Evolutionary conservation across 2,888 invertebrate genomes (phyloP), one percentile per base, ranked within the genome.

Genomic region (Lottia scabra): DNA sequence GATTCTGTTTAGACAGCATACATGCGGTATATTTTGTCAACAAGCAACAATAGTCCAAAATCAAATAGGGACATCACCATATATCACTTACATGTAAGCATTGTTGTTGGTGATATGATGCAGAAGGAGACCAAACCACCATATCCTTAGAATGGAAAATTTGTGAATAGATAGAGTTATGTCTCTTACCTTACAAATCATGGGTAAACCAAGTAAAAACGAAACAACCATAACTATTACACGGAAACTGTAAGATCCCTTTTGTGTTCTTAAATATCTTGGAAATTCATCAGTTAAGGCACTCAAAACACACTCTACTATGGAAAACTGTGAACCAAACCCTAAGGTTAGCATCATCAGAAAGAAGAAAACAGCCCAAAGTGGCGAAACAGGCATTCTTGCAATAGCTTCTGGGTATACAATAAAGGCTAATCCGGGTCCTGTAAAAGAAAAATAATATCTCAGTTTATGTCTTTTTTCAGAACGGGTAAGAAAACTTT

Each of bases 351-450:
- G 80, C 88, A 89, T 89, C 89, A 89, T 89, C 45, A 89, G 77
- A 77, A 89, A 89, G 81, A 89, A 89, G 72, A 89, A 83, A n/a
- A 88, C 81, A 2, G 88, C 81, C 89, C 89, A 89, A 56, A 89
- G 71, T 2, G 87, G 89, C 12, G 89, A 81, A 0, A 89, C 80
- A 2, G 89, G 89, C 87, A 90, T 87, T 48, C 85, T 83, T 10
- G 88, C 82, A 16, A 90, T 74, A 8, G 88, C 89, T 73, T 89
- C 89, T 16, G 89, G 89, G 78, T 89, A 89, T 19, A 88, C 89
- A n/a, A 88, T 85, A 78, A 90, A 89, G 13, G 88, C 88, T 56
- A 90, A 76, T 45, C 89, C 90, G 26, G 89, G 89, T 72, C 89
- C 89, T 89, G 76, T 6, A 76, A 26, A 74, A 65, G 16, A 71